Base-by-base conservation (phyloP, 2,797 vertebrate genomes). In the Psittacula echo region DNA sequence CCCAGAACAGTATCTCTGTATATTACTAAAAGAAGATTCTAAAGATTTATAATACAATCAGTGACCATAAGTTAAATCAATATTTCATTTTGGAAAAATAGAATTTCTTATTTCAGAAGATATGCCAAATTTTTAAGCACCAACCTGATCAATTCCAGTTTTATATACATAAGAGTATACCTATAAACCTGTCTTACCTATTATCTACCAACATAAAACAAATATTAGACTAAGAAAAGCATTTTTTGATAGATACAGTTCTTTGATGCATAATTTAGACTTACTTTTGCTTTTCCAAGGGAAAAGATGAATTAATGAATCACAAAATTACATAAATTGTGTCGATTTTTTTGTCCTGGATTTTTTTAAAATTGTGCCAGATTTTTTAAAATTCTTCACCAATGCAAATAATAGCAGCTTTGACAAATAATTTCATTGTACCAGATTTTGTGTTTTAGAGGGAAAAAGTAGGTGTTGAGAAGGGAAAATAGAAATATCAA, bases 251-350 rank as follows among this genome's bases (percentile, higher is more conserved):
- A 50, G 41, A 53, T 39, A 34, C 13, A 70, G 22, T 53, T 20
- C 62, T 93, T 83, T 68, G 44, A 76, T 82, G 41, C 22, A 74
- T 58, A 94, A 81, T 11, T 50, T 32, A 92, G 70, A 54, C 27
- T 61, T 65, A 53, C 9, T 83, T 93, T 37, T 74, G 19, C 37
- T 77, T 75, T 51, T 94, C n/a, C 23, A 41, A 54, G 30, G 27
- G 39, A 65, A 82, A 94, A 82, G 16, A 65, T 45, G 2, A 88
- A 79, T 79, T 76, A 89, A 86, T 79, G 27, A 75, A 60, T 58
- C 20, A 22, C 13, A 87, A 70, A 92, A 41, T 72, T 67, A 34
- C 2, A 13, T 41, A 51, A 58, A 51, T 34, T 61, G 3, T 3
- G 51, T 44, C 10, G 67, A 74, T 22, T 48, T 51, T 61, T 78